A percentile compares a stretch with the other conserved stretches of the same genome.
Conservation (phyloP, 2,797 vertebrate genomes). For the Oryzias sinensis region DNA sequence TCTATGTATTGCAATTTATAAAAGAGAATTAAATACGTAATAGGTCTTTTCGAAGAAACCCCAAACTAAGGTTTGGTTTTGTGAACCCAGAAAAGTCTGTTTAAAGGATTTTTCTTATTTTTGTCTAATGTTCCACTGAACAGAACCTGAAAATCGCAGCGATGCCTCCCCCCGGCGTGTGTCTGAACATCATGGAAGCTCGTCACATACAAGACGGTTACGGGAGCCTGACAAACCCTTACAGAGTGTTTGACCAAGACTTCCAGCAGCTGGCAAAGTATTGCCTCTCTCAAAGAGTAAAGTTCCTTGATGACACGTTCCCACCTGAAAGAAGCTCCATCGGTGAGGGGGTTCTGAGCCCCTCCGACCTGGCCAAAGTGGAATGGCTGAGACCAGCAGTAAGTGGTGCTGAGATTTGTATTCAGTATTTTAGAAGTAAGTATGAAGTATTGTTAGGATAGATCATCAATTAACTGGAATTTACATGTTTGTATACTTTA, state of each 20-base stretch:
- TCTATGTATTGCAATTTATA: too few relatives aligned
- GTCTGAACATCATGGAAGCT: slow-evolving; percentile 64
- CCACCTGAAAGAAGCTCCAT: slow-evolving; percentile 66
- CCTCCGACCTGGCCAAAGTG: slow-evolving; percentile 43
- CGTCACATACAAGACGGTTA: slow-evolving; percentile 54
- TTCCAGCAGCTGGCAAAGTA: slow-evolving; percentile 57
- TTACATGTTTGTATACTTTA: neutral
- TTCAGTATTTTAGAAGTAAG: too few relatives aligned
- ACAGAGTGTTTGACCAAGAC: slow-evolving; percentile 65
- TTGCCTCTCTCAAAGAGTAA: slow-evolving; percentile 23
- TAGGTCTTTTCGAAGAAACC: too few relatives aligned
- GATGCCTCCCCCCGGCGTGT: slow-evolving; percentile 71
- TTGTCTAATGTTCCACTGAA: neutral
- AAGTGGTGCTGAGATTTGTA: slow-evolving; percentile 20
- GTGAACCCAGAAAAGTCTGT: too few relatives aligned
- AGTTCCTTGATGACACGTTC: slow-evolving; percentile 69
- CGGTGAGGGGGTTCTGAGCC: slow-evolving; percentile 46
- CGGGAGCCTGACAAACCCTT: slow-evolving; percentile 58
- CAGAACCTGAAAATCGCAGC: slow-evolving; percentile 11
- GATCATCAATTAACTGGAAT: neutral
- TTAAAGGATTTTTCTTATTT: too few relatives aligned
- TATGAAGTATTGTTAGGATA: too few relatives aligned
- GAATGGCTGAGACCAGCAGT: slow-evolving; percentile 73
- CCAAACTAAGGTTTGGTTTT: too few relatives aligned
- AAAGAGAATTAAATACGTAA: too few relatives aligned